Evolutionary conservation across 2,113 vertebrate genomes (phyloP).

Genomic region (Sinosuthora webbiana): DNA sequence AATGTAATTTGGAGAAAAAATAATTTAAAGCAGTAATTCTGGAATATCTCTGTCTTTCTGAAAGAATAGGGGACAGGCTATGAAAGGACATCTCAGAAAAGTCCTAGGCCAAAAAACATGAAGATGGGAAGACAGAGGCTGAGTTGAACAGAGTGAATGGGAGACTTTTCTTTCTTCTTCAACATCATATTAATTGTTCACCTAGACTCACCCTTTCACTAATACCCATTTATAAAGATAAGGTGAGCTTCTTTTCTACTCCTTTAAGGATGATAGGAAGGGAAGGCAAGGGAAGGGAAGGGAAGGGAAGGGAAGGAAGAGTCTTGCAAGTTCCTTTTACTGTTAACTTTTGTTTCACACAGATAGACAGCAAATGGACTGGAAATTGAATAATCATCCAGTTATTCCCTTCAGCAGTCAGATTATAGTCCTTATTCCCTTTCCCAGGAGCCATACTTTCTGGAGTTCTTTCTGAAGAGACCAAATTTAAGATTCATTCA

Average conservation of each 20-base stretch:
- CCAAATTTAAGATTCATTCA: neutral
- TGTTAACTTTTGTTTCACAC: neutral
- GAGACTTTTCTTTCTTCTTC: neutral
- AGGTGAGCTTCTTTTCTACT: neutral
- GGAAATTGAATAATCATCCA: neutral
- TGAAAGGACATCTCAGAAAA: neutral
- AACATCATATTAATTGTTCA: neutral
- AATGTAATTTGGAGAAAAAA: neutral
- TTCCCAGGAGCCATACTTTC: neutral
- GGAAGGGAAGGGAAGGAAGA: too few relatives aligned
- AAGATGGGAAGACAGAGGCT: neutral
- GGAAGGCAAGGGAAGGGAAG: rapidly evolving
- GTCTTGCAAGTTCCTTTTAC: neutral
- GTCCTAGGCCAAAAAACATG: neutral
- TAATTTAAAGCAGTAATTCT: neutral
- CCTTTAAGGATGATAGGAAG: neutral
- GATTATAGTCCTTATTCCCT: neutral
- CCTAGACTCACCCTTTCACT: neutral
- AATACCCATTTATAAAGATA: neutral
- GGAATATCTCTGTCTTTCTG: neutral
- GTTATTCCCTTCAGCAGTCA: neutral
- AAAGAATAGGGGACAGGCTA: neutral
- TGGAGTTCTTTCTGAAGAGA: neutral
- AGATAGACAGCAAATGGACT: neutral
- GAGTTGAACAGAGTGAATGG: neutral